A percentile compares a stretch with the other conserved stretches of the same genome.
Conservation (phyloP, 1,140 invertebrate species). For the Ladona fulva region DNA sequence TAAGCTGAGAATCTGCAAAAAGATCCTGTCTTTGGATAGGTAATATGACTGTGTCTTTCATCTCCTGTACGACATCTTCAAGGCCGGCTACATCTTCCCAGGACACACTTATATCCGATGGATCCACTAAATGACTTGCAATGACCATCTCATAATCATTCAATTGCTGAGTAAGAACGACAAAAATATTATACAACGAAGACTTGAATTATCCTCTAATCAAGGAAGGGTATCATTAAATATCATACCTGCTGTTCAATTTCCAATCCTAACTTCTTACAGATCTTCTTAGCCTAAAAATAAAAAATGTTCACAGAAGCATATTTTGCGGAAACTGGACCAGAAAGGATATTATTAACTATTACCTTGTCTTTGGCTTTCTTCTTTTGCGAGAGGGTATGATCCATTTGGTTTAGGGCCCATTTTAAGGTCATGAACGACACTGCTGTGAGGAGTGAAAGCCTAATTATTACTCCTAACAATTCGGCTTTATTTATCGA, state of each 20-base stretch:
- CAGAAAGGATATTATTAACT: constrained; percentile 18
- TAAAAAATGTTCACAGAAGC: neutral
- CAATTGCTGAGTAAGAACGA: constrained; percentile 37
- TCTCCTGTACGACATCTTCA: constrained; percentile 75
- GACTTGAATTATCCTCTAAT: neutral
- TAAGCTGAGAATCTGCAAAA: constrained; percentile 74
- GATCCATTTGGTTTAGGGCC: constrained; percentile 75
- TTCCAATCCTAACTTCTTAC: neutral
- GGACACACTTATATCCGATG: constrained; percentile 70
- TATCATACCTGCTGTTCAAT: neutral
- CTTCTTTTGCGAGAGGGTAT: constrained; percentile 69
- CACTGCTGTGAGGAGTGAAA: constrained; percentile 70
- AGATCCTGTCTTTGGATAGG: constrained; percentile 79
- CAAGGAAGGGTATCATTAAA: neutral
- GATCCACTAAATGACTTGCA: constrained; percentile 88
- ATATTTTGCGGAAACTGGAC: neutral
- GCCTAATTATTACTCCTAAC: constrained; percentile 57
- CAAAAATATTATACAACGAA: constrained; percentile 16
- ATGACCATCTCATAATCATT: constrained; percentile 94
- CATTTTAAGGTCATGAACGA: constrained; percentile 83
- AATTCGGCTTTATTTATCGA: constrained; percentile 40
- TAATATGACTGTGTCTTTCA: constrained; percentile 88
- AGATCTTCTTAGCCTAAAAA: neutral
- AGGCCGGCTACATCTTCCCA: constrained; percentile 93
- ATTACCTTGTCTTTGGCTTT: constrained; percentile 64